Evolutionary conservation across 2,797 vertebrate genomes (phyloP).

Genomic region (Microtus agrestis): DNA sequence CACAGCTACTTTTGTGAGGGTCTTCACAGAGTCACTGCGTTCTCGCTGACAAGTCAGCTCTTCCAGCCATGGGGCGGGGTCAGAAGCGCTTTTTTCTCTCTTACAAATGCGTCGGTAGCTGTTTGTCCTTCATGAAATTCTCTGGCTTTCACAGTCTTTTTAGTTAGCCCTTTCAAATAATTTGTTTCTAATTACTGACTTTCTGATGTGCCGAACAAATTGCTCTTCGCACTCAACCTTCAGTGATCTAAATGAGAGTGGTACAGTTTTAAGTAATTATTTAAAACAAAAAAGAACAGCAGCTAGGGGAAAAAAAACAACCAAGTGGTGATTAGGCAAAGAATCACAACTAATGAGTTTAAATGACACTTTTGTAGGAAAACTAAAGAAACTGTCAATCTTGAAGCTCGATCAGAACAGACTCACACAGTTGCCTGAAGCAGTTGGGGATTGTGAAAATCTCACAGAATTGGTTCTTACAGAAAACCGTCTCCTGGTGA

Average conservation of each 20-base stretch:
- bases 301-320: neutral
- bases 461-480: slow-evolving; percentile 98
- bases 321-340: neutral
- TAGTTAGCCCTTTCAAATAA: slow-evolving; percentile 46
- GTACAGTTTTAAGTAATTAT: slow-evolving; percentile 4
- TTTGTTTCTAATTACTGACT: slow-evolving; percentile 57
- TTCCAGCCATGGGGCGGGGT: neutral
- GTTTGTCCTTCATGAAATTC: slow-evolving; percentile 15
- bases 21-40: neutral
- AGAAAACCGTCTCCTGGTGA: slow-evolving; percentile 96
- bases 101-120: neutral
- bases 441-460: slow-evolving; percentile 96
- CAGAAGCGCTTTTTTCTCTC: neutral
- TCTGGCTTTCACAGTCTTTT: slow-evolving; percentile 38
- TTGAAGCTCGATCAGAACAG: slow-evolving; percentile 98
- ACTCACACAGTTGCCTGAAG: slow-evolving; percentile 93
- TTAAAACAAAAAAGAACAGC: slow-evolving; percentile 33
- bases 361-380: slow-evolving; percentile 89
- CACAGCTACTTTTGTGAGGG: neutral
- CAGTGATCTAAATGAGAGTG: slow-evolving; percentile 37
- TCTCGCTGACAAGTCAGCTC: neutral
- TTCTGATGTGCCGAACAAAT: slow-evolving; percentile 52
- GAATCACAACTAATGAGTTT: slow-evolving; percentile 49
- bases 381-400: slow-evolving; percentile 94
- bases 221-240: slow-evolving; percentile 33